phyloP scores from a whole-genome alignment of 2,888 invertebrate genomes.

The Lamellibrachia columna region DNA sequence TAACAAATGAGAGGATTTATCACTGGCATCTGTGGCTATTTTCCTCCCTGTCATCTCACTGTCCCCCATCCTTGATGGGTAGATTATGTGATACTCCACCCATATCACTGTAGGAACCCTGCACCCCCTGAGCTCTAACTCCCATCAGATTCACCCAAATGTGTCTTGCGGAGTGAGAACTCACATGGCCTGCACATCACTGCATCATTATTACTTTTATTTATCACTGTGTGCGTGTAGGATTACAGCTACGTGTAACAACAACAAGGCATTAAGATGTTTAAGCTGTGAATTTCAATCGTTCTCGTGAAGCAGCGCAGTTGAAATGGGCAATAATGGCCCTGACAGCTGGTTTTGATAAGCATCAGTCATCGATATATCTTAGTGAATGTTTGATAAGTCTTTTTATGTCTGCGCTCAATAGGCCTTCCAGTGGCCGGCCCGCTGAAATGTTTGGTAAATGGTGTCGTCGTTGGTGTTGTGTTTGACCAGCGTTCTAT shows the following conservation, averaged over 20 bases:
- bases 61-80: not conserved
- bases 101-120: not conserved
- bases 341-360: not conserved
- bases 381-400: not conserved
- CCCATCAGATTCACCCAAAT: not conserved
- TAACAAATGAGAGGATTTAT: not conserved
- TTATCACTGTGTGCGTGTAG: not conserved
- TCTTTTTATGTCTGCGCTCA: not conserved
- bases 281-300: constrained; percentile 16
- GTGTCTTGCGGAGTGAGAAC: not conserved
- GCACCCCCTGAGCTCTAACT: not conserved
- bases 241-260: not conserved
- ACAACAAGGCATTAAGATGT: not conserved
- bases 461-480: not conserved
- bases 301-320: not conserved
- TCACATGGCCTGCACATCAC: not conserved
- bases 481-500: not conserved
- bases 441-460: not conserved
- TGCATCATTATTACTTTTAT: not conserved
- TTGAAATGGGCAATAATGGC: not conserved
- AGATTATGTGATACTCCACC: not conserved
- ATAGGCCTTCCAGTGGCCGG: not conserved
- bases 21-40: not conserved
- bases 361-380: not conserved
- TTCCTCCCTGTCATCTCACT: not conserved